Base-by-base conservation (phyloP, 2,888 invertebrate species). In the Ariolimax columbianus region DNA sequence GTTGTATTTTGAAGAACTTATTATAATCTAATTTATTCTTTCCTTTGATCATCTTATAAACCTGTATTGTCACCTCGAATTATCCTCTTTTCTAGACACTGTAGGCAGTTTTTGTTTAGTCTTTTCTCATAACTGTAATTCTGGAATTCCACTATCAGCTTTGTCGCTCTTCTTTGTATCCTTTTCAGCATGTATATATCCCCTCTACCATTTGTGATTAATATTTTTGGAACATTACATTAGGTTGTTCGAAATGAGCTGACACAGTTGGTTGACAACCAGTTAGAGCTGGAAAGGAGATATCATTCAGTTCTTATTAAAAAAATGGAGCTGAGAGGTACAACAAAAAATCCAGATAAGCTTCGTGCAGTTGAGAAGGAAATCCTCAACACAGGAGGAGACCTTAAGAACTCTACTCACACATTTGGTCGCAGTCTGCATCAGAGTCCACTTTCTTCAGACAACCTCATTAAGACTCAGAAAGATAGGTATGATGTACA, bases 401-500 rank as follows among this genome's bases (percentile, higher is more conserved):
- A 93, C 84, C 88, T 94, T 66, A 91, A 92, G 77, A 92, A 93
- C 88, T 92, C 92, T 80, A 93, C 93, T 3, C 91, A 93, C 85
- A 90, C 92, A n/a, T 93, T 94, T 88, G 91, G 91, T 9, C 89
- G 93, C 23, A 91, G 91, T 59, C 86, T 94, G 26, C 89, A 92
- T 63, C 94, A 94, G 88, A 93, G 91, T 88, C 94, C 94, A 1
- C 88, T 94, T 0, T 92, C 94, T 17, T 88, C 91, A 26, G 93
- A 93, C 85, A 94, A 94, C 82, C 89, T 92, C 72, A 82, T 89
- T 43, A 94, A 94, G 86, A 91, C 93, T 55, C 93, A 94, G 85
- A 91, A 92, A 30, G 94, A 94, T 86, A 92, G 94, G 94, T 93
- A 59, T n/a, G 59, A n/a, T n/a, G n/a, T n/a, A n/a, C n/a, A n/a